Percentiles rank a stretch among this genome's conserved stretches.
These are phyloP conservation scores for Corvus cornix DNA, from an alignment of 2,113 vertebrate species.

Conservation along the genomic window DNA sequence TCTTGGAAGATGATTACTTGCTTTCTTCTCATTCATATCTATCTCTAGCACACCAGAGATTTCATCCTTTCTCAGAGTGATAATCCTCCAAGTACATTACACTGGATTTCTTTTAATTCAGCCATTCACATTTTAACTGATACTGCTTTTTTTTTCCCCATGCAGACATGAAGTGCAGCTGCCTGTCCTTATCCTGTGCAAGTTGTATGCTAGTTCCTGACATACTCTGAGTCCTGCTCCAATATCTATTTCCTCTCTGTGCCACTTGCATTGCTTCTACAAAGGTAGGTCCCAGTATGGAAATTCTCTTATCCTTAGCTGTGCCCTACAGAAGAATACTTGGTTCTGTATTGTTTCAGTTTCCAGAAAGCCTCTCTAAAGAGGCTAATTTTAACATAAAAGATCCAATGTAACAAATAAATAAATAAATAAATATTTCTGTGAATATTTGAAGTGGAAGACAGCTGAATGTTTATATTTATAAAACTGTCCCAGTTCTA, in stretches of 20 bases:
- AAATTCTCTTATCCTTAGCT: neutral
- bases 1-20: neutral
- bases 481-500: neutral
- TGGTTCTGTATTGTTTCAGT: neutral
- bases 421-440: neutral
- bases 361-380: neutral
- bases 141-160: neutral
- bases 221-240: neutral
- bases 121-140: neutral
- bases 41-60: neutral
- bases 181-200: neutral
- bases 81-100: neutral
- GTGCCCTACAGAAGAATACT: neutral
- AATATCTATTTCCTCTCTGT: neutral
- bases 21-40: neutral
- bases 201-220: neutral
- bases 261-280: neutral
- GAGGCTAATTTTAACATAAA: neutral
- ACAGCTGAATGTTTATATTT: neutral
- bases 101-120: neutral
- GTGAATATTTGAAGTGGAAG: neutral
- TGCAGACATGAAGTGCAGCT: neutral
- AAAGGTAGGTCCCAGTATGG: neutral
- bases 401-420: neutral
- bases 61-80: neutral